These are phyloP conservation scores for Eudasyphora cyanicolor DNA, from an alignment of 2,888 invertebrate species.

Conservation along the genomic window DNA sequence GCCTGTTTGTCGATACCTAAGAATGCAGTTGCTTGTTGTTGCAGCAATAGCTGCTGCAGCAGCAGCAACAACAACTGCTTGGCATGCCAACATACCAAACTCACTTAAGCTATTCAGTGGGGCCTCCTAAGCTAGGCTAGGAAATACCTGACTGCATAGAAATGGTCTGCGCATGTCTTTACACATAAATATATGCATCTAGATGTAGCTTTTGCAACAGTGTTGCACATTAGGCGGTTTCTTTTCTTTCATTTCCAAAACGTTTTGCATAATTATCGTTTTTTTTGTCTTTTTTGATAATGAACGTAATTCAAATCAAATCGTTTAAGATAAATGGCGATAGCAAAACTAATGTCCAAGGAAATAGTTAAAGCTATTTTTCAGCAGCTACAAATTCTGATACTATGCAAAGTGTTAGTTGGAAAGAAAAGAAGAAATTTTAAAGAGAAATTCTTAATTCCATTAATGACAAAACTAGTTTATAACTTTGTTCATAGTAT, in stretches of 20 bases:
- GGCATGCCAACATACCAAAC: background rate
- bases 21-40: constrained; percentile 56
- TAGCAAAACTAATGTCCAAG: too few species aligned
- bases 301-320: too few species aligned
- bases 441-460: too few species aligned
- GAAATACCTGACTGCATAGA: constrained; percentile 54
- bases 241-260: background rate
- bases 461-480: too few species aligned
- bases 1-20: constrained; percentile 52
- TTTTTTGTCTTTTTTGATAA: too few species aligned
- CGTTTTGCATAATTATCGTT: too few species aligned
- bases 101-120: background rate
- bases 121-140: constrained; percentile 25
- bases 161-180: constrained; percentile 39
- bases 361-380: too few species aligned
- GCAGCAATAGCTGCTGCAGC: background rate
- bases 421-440: too few species aligned
- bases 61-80: background rate
- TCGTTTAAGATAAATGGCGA: too few species aligned
- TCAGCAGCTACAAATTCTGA: too few species aligned
- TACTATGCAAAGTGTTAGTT: too few species aligned
- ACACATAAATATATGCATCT: constrained; percentile 6
- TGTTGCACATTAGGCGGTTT: constrained; percentile 36
- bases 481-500: too few species aligned
- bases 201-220: background rate